Evolutionary conservation across 2,888 invertebrate genomes (phyloP), one percentile per base, ranked within the genome.

Genomic region (Boloria selene): DNA sequence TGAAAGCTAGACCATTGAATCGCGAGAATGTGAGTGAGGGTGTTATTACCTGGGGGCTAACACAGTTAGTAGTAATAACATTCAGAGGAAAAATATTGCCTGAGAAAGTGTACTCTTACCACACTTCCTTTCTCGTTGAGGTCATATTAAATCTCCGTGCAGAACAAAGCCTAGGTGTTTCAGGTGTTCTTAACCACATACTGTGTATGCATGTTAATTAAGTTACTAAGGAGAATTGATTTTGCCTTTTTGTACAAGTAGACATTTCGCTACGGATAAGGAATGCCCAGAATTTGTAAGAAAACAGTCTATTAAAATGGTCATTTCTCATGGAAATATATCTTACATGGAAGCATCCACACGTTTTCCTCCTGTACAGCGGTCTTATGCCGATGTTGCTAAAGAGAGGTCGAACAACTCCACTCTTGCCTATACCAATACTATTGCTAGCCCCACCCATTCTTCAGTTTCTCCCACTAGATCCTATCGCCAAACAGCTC

Each of bases 131-230:
- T 0, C 54, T 62, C 7, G 70, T 73, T 0, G 70, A 72, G 16
- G 42, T 3, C 74, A 75, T 38, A 61, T 66, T 3, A 70, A 71
- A 56, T 18, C 53, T 0, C 70, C 72, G 14, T 75, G 75, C 50
- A 13, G 75, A 0, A 73, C 75, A 0, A 66, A 71, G 17, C 71
- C 74, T 2, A 61, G 73, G 7, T 74, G 76, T 50, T 72, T 26
- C 38, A 58, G 38, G 1, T 76, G 72, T 59, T 54, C 65, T 0
- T 68, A 72, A 51, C 42, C 55, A 0, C 73, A 76, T 51, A 5
- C 45, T 13, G 71, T 69, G 4, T 64, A 64, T 10, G 13, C 16
- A 0, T 74, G 73, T 45, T 5, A 55, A 0, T 18, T 70, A 13
- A n/a, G n/a, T n/a, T n/a, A 4, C 13, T 4, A 61, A 66, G 14